Conservation (phyloP, 2,113 vertebrate species). For the Tenebrosternarchus preto region DNA sequence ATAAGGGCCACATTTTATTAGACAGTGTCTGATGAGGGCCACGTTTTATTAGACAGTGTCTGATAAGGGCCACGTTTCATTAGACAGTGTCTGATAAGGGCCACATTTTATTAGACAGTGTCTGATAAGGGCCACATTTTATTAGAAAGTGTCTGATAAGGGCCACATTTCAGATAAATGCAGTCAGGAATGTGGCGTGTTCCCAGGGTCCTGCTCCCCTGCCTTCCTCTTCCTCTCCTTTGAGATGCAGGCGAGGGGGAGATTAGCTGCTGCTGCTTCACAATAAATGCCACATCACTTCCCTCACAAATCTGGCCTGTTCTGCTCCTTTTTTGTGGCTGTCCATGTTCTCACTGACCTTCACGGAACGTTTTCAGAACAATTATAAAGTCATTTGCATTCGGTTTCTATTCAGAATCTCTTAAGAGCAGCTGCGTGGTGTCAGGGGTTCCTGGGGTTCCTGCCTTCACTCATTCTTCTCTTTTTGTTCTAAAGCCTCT, state of each 20-base stretch:
- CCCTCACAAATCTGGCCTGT: slow-evolving; percentile 54
- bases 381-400: slow-evolving; percentile 63
- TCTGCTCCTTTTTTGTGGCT: slow-evolving; percentile 36
- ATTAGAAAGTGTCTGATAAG: slow-evolving; percentile 68
- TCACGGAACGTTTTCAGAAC: slow-evolving; percentile 59
- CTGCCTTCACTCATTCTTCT: background rate
- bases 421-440: background rate
- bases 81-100: slow-evolving; percentile 67
- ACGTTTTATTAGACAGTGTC: slow-evolving; percentile 65
- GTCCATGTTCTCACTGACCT: slow-evolving; percentile 62
- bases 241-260: no score
- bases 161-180: slow-evolving; percentile 69
- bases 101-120: slow-evolving; percentile 66
- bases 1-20: slow-evolving; percentile 73
- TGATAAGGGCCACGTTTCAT: slow-evolving; percentile 74
- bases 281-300: slow-evolving; percentile 73
- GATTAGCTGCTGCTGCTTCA: slow-evolving; percentile 17
- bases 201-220: slow-evolving; percentile 45
- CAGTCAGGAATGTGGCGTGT: slow-evolving; percentile 68
- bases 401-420: background rate
- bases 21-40: slow-evolving; percentile 67
- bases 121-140: slow-evolving; percentile 72
- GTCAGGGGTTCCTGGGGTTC: no score
- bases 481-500: background rate
- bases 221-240: background rate